phyloP scores from a whole-genome alignment of 2,113 vertebrate species.

The Micronisus gabar region DNA sequence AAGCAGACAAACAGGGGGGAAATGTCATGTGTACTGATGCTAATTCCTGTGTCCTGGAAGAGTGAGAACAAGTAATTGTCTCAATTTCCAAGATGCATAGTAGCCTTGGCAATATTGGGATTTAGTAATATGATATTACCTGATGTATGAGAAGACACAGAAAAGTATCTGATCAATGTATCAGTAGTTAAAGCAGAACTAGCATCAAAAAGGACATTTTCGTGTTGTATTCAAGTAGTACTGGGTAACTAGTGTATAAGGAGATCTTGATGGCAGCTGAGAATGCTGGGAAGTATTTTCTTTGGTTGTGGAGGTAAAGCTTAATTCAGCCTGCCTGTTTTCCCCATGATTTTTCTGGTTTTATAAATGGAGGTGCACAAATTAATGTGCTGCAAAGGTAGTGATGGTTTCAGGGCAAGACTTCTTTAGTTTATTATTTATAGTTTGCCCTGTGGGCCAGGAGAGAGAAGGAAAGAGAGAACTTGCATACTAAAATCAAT shows the following conservation, averaged over 20 bases:
- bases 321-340: neutral
- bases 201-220: neutral
- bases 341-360: neutral
- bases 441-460: conserved; percentile 40
- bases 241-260: neutral
- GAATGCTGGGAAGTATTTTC: neutral
- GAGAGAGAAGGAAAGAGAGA: conserved; percentile 30
- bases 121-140: neutral
- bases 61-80: neutral
- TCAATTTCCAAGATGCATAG: neutral
- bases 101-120: neutral
- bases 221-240: neutral
- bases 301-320: neutral
- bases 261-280: neutral
- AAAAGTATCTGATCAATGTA: neutral
- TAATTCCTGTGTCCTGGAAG: neutral
- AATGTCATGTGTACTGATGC: neutral
- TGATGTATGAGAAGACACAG: neutral
- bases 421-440: conserved; percentile 68
- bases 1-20: neutral
- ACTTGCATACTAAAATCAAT: conserved; percentile 72
- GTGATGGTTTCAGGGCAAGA: conserved; percentile 28
- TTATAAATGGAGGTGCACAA: conserved; percentile 5
- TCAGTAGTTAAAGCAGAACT: neutral
- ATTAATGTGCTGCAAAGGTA: conserved; percentile 32